Evolutionary conservation across 2,113 vertebrate genomes (phyloP).

Genomic region (Oceanites oceanicus): DNA sequence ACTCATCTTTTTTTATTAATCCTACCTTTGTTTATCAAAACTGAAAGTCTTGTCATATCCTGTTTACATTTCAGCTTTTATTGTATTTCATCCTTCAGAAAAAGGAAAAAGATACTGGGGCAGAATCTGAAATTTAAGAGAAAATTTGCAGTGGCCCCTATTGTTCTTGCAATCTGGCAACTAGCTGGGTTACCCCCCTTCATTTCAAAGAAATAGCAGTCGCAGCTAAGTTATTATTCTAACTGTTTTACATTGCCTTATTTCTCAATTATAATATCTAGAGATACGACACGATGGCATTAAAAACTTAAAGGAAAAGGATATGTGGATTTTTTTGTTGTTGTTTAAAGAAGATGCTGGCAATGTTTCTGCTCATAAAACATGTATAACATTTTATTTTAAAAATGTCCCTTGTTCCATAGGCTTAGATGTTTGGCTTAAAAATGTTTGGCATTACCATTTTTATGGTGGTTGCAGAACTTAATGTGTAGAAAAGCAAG

Average conservation of each 20-base stretch:
- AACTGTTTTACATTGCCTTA: background rate
- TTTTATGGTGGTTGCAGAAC: background rate
- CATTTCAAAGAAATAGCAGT: background rate
- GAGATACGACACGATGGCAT: background rate
- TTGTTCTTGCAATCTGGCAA: background rate
- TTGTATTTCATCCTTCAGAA: background rate
- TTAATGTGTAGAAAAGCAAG: background rate
- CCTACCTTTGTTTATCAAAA: background rate
- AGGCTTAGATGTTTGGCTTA: background rate
- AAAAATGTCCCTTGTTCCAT: background rate
- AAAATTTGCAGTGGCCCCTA: background rate
- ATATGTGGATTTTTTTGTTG: background rate
- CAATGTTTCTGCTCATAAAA: background rate
- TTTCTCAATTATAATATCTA: background rate
- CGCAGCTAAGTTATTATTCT: background rate
- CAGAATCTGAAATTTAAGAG: background rate
- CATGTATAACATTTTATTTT: background rate
- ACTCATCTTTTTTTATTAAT: conserved; percentile 6
- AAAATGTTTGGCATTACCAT: background rate
- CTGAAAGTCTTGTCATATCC: background rate
- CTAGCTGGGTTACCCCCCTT: background rate
- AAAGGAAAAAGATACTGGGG: background rate
- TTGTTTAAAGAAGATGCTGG: background rate
- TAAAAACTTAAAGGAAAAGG: background rate
- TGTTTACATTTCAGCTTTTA: conserved; percentile 11